Base-by-base conservation (phyloP, 1,140 invertebrate species). In the Nilaparvata lugens region DNA sequence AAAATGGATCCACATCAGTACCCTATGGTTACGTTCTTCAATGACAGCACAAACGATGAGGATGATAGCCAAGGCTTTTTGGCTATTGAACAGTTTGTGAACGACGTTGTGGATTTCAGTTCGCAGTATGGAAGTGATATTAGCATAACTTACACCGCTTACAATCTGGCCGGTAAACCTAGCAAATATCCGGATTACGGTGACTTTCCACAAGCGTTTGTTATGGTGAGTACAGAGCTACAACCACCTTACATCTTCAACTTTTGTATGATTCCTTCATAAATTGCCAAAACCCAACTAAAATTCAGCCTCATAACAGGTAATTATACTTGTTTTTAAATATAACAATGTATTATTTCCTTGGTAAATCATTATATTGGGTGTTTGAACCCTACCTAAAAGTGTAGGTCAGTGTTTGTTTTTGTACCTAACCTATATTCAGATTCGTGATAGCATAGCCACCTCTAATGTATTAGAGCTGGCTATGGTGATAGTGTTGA, bases 61-160 rank as follows among this genome's bases (percentile, higher is more conserved):
- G 31, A 35, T 6, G 45, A 48, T 1, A 14, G 18, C 14, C 21
- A 18, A 14, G 45, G 45, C 2, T 19, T 48, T 7, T 7, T 48
- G 4, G 16, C 21, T 65, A 65, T 85, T 4, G 81, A 85, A 64
- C 86, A 89, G 64, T 89, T 79, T 72, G 86, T 82, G 0, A 71
- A 80, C 23, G 75, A 78, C 68, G 87, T 94, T 23, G 73, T 83
- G 52, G 87, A 90, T 70, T 94, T 91, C 69, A 92, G 88, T 73
- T 93, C 91, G 2, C 89, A 93, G 73, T 95, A 95, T 76, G 91
- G 91, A 52, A 89, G 84, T 75, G 86, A 87, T 73, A 84, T 82
- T 61, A 91, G 88, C 74, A 86, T 93, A 70, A 93, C 89, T 0
- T 95, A 95, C 69, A 89, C 88, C 7, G 91, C 89, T 9, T 81